These are phyloP conservation scores for Tragelaphus eurycerus DNA, from an alignment of 2,797 vertebrate species.

Conservation along the genomic window DNA sequence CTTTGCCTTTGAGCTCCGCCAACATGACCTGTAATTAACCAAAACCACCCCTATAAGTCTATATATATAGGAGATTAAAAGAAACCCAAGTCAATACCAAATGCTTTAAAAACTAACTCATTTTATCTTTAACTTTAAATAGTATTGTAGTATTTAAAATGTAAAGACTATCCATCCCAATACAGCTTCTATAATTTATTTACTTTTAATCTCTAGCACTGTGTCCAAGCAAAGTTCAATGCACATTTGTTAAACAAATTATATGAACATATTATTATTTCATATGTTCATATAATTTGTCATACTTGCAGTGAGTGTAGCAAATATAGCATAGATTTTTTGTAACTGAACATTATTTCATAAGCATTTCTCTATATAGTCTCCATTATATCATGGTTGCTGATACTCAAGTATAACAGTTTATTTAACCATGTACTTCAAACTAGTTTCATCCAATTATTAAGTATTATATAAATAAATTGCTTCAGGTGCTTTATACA, in stretches of 20 bases:
- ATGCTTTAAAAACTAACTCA: neutral
- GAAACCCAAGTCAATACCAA: neutral
- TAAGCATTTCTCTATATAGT: neutral
- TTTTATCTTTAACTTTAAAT: neutral
- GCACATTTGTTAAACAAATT: neutral
- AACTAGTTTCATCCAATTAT: neutral
- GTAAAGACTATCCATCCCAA: neutral
- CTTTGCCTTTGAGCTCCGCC: slow-evolving; percentile 94
- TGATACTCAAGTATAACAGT: neutral
- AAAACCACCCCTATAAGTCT: neutral
- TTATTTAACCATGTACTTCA: neutral
- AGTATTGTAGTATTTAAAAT: neutral
- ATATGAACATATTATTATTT: neutral
- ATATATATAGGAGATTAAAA: neutral
- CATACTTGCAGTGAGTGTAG: neutral
- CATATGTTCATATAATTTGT: neutral
- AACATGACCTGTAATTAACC: slow-evolving; percentile 91
- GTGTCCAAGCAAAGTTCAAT: neutral
- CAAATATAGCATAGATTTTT: neutral
- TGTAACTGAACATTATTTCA: neutral
- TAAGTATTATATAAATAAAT: neutral
- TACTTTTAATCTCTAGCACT: neutral
- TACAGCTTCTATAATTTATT: neutral
- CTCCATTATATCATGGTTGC: neutral
- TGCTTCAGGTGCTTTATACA: neutral